A percentile compares a stretch with the other conserved stretches of the same genome.
phyloP scores from a whole-genome alignment of 2,888 invertebrate species.

The Phengaris arion region DNA sequence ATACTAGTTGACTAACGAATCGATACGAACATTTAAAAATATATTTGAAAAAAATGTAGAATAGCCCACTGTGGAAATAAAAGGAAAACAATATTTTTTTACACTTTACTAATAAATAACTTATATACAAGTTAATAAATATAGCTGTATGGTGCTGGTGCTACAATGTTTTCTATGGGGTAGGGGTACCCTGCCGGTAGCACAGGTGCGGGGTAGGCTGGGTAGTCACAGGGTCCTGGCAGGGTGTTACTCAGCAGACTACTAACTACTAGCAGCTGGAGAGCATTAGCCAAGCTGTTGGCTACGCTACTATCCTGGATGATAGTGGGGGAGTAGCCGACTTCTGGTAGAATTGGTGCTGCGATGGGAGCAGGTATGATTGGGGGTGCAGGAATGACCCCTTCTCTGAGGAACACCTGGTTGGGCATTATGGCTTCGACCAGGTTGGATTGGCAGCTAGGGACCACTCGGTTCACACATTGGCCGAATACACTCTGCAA shows the following conservation, averaged over 20 bases:
- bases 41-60: too few relatives aligned
- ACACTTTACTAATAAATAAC: conserved; percentile 13
- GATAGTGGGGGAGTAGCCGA: conserved; percentile 45
- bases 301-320: conserved; percentile 64
- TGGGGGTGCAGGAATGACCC: conserved; percentile 37
- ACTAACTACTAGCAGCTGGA: conserved; percentile 64
- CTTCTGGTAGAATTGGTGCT: conserved; percentile 32
- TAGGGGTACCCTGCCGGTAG: conserved; percentile 18
- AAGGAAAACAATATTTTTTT: background rate
- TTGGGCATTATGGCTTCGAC: conserved; percentile 41
- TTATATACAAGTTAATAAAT: conserved; percentile 32
- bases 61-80: background rate
- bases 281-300: conserved; percentile 61
- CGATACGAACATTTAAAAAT: too few relatives aligned
- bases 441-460: conserved; percentile 44
- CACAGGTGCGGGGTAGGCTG: conserved; percentile 28
- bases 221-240: conserved; percentile 44
- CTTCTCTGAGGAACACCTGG: conserved; percentile 45
- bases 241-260: conserved; percentile 59
- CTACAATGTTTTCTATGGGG: conserved; percentile 30
- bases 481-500: conserved; percentile 53
- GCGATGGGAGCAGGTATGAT: conserved; percentile 33
- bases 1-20: too few relatives aligned
- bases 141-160: conserved; percentile 34
- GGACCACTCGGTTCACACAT: conserved; percentile 51